Evolutionary conservation across 2,888 invertebrate genomes (phyloP).

Genomic region (Cryptosula pallasiana): DNA sequence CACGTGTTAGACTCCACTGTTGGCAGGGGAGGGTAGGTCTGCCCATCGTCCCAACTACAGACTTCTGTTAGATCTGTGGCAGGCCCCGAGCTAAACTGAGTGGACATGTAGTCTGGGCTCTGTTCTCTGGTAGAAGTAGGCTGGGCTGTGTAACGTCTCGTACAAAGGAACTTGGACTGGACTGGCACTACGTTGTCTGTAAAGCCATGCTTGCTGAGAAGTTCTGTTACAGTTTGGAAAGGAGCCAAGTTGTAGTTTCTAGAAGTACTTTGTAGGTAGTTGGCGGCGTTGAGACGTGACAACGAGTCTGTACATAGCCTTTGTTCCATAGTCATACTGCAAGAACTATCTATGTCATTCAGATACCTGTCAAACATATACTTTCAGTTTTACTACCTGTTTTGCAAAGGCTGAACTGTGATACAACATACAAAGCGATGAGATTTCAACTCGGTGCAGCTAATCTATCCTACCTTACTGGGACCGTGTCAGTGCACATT

Average conservation of each 20-base stretch:
- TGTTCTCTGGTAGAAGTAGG: background rate
- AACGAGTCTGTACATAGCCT: constrained; percentile 31
- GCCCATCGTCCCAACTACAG: constrained; percentile 37
- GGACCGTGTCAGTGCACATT: constrained; percentile 36
- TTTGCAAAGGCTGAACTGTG: no score
- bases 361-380: no score
- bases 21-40: constrained; percentile 33
- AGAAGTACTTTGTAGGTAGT: background rate
- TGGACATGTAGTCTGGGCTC: background rate
- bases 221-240: background rate
- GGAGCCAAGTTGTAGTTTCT: background rate
- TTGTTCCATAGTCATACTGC: constrained; percentile 33
- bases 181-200: background rate
- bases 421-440: no score
- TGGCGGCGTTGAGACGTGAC: constrained; percentile 36
- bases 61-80: background rate
- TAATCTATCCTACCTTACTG: constrained; percentile 34
- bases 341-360: constrained; percentile 33
- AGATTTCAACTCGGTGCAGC: no score
- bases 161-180: background rate
- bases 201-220: background rate
- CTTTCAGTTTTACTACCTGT: no score
- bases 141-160: background rate
- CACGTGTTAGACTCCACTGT: constrained; percentile 30
- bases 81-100: background rate